Evolutionary conservation across 2,888 invertebrate species (phyloP).

Genomic region (Tubulanus polymorphus): DNA sequence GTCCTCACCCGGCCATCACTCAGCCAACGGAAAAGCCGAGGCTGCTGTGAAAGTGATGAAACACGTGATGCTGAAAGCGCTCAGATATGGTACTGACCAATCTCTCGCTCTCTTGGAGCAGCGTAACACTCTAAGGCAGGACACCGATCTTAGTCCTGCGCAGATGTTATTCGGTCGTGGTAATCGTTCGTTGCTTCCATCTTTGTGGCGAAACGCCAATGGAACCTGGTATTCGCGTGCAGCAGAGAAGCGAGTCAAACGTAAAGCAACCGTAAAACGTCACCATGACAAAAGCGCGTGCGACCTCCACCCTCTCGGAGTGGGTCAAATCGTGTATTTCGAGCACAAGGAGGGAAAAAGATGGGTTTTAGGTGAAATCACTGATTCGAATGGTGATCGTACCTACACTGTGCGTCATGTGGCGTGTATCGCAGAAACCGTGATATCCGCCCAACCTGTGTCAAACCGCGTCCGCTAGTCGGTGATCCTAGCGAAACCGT

Average conservation of each 20-base stretch:
- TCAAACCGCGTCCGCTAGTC: background rate
- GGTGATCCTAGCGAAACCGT: no score
- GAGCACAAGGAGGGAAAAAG: background rate
- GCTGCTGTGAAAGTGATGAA: slow-evolving; percentile 18
- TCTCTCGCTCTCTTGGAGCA: slow-evolving; percentile 18
- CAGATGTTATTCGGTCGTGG: slow-evolving; percentile 18
- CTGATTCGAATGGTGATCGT: background rate
- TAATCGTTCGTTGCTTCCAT: slow-evolving; percentile 16
- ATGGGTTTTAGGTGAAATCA: background rate
- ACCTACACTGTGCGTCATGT: background rate
- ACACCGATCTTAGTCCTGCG: slow-evolving; percentile 17
- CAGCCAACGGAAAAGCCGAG: slow-evolving; percentile 16
- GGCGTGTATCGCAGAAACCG: background rate
- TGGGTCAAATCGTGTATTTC: background rate
- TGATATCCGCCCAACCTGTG: background rate
- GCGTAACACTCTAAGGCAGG: slow-evolving; percentile 19
- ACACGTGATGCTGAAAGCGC: slow-evolving; percentile 14
- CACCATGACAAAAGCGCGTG: slow-evolving; percentile 2
- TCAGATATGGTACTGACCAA: slow-evolving; percentile 11
- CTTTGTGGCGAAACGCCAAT: background rate
- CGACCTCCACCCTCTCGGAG: background rate
- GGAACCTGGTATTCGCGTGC: background rate
- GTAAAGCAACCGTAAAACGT: background rate
- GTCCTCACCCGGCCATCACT: slow-evolving; percentile 8
- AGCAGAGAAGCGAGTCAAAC: background rate